A percentile compares a stretch with the other conserved stretches of the same genome.
These are phyloP conservation scores for Heteromurus nitidus DNA, from an alignment of 2,888 invertebrate species.

Conservation along the genomic window DNA sequence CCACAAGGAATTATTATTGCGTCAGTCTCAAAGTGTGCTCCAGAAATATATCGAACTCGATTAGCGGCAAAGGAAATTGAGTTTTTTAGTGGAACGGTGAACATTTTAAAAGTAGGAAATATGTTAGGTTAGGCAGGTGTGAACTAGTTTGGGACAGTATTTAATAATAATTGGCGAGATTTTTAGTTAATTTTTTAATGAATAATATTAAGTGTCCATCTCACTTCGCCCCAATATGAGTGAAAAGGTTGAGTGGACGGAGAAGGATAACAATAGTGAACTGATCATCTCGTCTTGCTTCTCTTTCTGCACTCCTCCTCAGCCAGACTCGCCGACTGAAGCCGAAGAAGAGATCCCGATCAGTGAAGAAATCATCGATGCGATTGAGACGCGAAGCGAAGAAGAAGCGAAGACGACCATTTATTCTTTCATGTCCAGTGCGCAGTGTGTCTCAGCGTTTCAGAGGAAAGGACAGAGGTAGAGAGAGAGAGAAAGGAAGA, in stretches of 20 bases:
- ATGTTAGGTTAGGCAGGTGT: no score
- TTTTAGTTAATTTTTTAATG: neutral
- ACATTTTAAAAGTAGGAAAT: neutral
- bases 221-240: slow-evolving; percentile 49
- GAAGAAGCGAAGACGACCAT: no score
- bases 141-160: no score
- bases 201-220: neutral
- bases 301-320: neutral
- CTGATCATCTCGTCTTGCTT: neutral
- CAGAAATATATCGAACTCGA: neutral
- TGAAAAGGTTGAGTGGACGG: slow-evolving; percentile 15
- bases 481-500: slow-evolving; percentile 8
- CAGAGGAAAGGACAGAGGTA: slow-evolving; percentile 40
- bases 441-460: neutral
- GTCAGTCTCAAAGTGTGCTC: no score
- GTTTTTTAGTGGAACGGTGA: neutral
- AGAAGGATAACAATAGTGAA: neutral
- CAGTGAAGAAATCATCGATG: neutral
- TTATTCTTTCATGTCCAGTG: no score
- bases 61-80: neutral
- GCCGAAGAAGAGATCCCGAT: neutral
- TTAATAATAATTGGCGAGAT: neutral
- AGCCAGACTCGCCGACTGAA: neutral
- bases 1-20: no score
- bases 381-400: no score